phyloP scores from a whole-genome alignment of 1,140 invertebrate species.

The Pentalonia nigronervosa region DNA sequence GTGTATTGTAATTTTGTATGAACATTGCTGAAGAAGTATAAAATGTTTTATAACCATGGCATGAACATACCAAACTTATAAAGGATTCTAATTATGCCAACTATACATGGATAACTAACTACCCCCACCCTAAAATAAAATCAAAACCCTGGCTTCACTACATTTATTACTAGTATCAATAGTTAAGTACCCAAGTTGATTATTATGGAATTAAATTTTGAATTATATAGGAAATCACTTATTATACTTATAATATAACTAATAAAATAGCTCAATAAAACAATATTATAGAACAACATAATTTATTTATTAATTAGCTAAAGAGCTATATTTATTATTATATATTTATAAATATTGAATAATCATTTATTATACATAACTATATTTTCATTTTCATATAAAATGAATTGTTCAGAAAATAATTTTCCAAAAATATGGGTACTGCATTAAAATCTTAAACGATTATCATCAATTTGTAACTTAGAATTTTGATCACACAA shows the following conservation, averaged over 20 bases:
- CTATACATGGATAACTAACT: no score
- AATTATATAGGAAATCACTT: not conserved
- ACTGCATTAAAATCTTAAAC: not conserved
- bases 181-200: not conserved
- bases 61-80: not conserved
- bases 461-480: not conserved
- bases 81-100: not conserved
- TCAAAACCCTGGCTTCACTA: no score
- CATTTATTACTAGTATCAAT: no score
- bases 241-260: not conserved
- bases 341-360: not conserved
- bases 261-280: not conserved
- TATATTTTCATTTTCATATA: not conserved
- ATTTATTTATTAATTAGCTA: not conserved
- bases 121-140: not conserved
- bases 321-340: slow-evolving; percentile 14
- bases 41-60: not conserved
- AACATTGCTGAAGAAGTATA: not conserved
- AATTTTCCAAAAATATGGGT: not conserved
- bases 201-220: not conserved
- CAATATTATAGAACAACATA: not conserved
- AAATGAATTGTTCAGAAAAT: not conserved
- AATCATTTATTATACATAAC: not conserved
- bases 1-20: not conserved
- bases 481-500: not conserved